Evolutionary conservation across 2,888 invertebrate species (phyloP), one percentile per base, ranked within the genome.

Genomic region (Eupithecia abbreviata): DNA sequence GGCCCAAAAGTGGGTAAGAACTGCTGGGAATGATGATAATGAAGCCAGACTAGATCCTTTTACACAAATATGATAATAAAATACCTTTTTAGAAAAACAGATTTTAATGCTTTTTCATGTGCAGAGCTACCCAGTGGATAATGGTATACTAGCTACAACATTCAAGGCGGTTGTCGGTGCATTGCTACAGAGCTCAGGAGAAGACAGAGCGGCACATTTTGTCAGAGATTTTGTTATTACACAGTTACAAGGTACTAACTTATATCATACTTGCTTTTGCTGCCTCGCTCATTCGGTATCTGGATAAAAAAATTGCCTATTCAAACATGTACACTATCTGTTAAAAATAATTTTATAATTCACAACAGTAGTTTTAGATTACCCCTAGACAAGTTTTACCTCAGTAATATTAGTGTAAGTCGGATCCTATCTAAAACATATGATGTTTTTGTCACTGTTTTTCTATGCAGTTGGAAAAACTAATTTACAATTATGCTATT

Each of bases 161-260:
- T 96, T 99, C 76, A 96, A 97, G 86, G 98, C 99, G 0, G 91
- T 99, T 9, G 96, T 98, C 55, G 97, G 97, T 18, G 98, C 98
- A 0, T 90, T 99, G 6, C 91, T 96, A 2, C 92, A 95, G 76
- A 97, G 97, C 45, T 96, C 97, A 45, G 96, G 97, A 47, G 90
- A 95, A 66, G 95, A 96, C 72, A 95, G 96, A 74, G 96, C 98
- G 0, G 96, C 97, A 76, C 91, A 95, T 76, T 98, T 99, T 92
- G 96, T 99, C 1, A 95, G 97, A 74, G 99, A 99, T 89, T 97
- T 98, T 86, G 96, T 99, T 74, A 96, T 99, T 75, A 96, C 98
- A 3, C 97, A 97, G 86, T 91, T 99, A 66, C 96, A 97, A 88
- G 98, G 94, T 92, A 78, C 9, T 6, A 55, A 55, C 51, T 51